A percentile compares a stretch with the other conserved stretches of the same genome.
These are phyloP conservation scores for Bellardia pandia DNA, from an alignment of 2,888 invertebrate species.

Conservation along the genomic window DNA sequence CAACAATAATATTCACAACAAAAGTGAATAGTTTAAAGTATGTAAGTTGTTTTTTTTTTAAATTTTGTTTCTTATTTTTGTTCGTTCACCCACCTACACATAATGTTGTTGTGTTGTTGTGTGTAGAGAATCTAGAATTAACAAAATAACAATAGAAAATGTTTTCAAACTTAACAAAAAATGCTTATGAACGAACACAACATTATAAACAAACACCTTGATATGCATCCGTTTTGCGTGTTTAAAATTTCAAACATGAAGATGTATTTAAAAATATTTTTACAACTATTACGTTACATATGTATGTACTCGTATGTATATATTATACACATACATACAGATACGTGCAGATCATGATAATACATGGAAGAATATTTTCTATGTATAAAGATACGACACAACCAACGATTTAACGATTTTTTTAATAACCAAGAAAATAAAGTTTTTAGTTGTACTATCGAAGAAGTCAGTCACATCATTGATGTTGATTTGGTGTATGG, in stretches of 20 bases:
- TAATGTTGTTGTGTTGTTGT: conserved; percentile 17
- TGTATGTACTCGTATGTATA: too few species aligned
- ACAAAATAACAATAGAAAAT: conserved; percentile 31
- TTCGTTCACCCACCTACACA: conserved; percentile 42
- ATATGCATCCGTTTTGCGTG: conserved; percentile 71
- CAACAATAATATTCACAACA: conserved; percentile 40
- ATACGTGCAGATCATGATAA: background rate
- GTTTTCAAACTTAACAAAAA: conserved; percentile 26
- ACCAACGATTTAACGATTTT: background rate
- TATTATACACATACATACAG: background rate
- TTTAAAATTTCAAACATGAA: conserved; percentile 64
- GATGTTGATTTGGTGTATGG: background rate
- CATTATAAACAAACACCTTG: conserved; percentile 53
- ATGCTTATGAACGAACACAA: conserved; percentile 10
- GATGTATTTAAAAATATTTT: conserved; percentile 42
- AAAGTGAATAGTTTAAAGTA: conserved; percentile 64
- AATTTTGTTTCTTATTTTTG: background rate
- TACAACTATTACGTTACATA: conserved; percentile 52
- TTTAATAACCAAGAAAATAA: conserved; percentile 3
- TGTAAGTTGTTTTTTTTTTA: conserved; percentile 51
- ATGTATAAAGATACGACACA: background rate
- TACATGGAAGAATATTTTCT: background rate
- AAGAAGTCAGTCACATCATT: background rate
- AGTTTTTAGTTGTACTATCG: conserved; percentile 9
- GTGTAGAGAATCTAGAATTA: conserved; percentile 55